Conservation (phyloP, 2,113 vertebrate species). For the Galbula dea region DNA sequence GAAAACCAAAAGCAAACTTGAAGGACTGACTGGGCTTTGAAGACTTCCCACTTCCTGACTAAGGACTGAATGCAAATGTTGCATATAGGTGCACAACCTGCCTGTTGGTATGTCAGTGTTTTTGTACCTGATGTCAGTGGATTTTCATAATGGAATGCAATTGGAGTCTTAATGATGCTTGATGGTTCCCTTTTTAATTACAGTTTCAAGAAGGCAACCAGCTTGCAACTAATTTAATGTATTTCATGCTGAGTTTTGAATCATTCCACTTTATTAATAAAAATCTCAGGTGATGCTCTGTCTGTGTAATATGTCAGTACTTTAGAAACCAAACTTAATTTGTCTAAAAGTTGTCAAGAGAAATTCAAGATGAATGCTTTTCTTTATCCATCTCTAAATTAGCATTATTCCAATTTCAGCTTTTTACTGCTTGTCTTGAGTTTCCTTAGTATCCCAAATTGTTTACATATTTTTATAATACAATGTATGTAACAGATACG, state of each 20-base stretch:
- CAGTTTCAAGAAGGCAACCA: background rate
- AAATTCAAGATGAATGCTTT: background rate
- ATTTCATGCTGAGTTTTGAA: conserved; percentile 1
- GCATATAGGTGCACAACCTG: background rate
- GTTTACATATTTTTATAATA: background rate
- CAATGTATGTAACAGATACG: background rate
- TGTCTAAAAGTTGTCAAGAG: background rate
- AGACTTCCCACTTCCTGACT: background rate
- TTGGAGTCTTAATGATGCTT: background rate
- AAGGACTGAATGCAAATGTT: background rate
- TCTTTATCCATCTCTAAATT: background rate
- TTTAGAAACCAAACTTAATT: background rate
- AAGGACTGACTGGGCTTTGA: background rate
- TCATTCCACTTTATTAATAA: conserved; percentile 32
- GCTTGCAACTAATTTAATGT: background rate
- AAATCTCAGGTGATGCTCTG: background rate
- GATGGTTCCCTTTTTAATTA: background rate
- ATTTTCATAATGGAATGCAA: background rate
- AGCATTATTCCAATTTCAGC: background rate
- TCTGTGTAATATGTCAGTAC: background rate
- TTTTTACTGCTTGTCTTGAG: background rate
- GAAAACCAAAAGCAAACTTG: background rate
- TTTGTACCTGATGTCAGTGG: background rate
- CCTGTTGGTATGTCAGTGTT: accelerated
- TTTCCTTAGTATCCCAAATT: background rate